phyloP scores from a whole-genome alignment of 1,140 invertebrate species.

The Episyrphus balteatus region DNA sequence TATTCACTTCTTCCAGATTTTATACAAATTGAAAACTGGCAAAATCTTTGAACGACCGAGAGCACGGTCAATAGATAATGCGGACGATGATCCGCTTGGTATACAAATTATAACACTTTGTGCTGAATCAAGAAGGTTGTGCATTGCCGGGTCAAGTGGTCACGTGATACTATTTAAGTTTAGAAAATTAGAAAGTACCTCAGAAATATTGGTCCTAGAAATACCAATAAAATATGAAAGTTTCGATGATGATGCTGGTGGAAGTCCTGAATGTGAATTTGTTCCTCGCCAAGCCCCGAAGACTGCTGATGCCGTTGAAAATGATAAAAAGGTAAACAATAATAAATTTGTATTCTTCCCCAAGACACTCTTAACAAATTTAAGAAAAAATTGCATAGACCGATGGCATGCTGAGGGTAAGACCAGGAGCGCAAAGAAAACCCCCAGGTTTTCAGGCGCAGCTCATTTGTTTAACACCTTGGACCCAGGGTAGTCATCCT shows the following conservation, averaged over 20 bases:
- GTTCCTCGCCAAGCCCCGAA: constrained; percentile 47
- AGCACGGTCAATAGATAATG: constrained; percentile 43
- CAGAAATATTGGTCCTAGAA: constrained; percentile 79
- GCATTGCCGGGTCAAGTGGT: constrained; percentile 77
- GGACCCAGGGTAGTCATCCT: constrained; percentile 64
- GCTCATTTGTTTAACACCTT: constrained; percentile 82
- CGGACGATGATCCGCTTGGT: constrained; percentile 82
- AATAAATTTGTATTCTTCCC: neutral
- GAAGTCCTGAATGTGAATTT: constrained; percentile 67
- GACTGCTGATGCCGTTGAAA: constrained; percentile 44
- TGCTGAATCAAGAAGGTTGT: constrained; percentile 79
- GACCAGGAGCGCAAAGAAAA: constrained; percentile 64
- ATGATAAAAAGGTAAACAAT: constrained; percentile 41
- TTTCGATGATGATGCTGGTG: constrained; percentile 66
- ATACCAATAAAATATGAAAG: constrained; percentile 78
- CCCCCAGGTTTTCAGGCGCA: constrained; percentile 89
- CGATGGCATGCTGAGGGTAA: constrained; percentile 54
- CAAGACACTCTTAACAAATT: neutral
- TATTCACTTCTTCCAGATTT: constrained; percentile 49
- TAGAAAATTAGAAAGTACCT: constrained; percentile 74
- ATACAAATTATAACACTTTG: constrained; percentile 86
- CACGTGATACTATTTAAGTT: constrained; percentile 95
- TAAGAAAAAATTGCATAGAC: constrained; percentile 23
- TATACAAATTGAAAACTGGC: constrained; percentile 96
- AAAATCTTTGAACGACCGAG: constrained; percentile 80